A percentile compares a stretch with the other conserved stretches of the same genome.
Evolutionary conservation across 1,140 invertebrate species (phyloP).

Genomic region (Hyposmocoma kahamanoa): DNA sequence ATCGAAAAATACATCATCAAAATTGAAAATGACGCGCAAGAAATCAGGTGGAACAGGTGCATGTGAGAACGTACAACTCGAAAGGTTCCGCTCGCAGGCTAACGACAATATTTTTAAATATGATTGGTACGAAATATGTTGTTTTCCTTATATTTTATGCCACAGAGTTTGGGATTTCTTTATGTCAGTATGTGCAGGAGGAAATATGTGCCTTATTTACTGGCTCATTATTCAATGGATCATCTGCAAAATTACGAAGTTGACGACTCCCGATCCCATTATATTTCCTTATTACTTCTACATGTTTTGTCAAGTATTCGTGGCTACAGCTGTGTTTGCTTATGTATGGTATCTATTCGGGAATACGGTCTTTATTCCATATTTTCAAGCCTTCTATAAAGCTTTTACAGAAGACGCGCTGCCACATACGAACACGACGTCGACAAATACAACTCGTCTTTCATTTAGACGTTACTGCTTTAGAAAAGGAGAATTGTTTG

Average conservation of each 20-base stretch:
- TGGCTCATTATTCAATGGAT: slow-evolving; percentile 61
- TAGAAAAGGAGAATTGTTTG: slow-evolving; percentile 47
- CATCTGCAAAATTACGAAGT: slow-evolving; percentile 44
- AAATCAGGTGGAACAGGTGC: too few species aligned
- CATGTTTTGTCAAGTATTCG: slow-evolving; percentile 53
- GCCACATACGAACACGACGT: background rate
- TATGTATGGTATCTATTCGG: slow-evolving; percentile 45
- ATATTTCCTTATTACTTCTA: slow-evolving; percentile 62
- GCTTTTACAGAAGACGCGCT: slow-evolving; percentile 16
- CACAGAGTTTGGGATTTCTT: slow-evolving; percentile 48
- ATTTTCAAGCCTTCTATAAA: slow-evolving; percentile 32
- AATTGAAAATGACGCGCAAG: too few species aligned
- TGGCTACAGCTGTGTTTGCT: slow-evolving; percentile 35
- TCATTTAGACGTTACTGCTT: slow-evolving; percentile 55
- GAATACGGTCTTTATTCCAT: slow-evolving; percentile 37
- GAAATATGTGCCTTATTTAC: slow-evolving; percentile 54
- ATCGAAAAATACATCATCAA: too few species aligned
- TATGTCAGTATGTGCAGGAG: slow-evolving; percentile 42
- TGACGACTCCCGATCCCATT: slow-evolving; percentile 46
- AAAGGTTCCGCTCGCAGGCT: slow-evolving; percentile 36
- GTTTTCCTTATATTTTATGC: slow-evolving; percentile 58
- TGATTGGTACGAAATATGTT: slow-evolving; percentile 61
- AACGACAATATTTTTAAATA: slow-evolving; percentile 44
- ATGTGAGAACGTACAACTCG: too few species aligned
- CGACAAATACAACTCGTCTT: slow-evolving; percentile 21